Base-by-base conservation (phyloP, 2,113 vertebrate species). In the Oceanites oceanicus region DNA sequence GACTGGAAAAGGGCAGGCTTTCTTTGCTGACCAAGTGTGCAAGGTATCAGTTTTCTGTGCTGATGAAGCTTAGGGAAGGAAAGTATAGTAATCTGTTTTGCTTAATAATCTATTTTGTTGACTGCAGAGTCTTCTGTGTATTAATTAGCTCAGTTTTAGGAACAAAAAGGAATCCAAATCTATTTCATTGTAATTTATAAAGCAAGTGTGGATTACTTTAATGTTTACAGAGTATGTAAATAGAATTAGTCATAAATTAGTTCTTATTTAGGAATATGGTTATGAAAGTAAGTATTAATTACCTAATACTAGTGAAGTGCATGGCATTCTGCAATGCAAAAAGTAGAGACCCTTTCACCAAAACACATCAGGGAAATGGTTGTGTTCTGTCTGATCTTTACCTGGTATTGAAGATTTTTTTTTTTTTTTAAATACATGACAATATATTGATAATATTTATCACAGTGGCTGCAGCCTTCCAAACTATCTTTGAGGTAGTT, bases 21-120 rank as follows among this genome's bases (percentile, higher is more conserved):
- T 98, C 94, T 98, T 98, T 96, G 75, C 97, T 59, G 98, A 98
- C 63, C 97, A 96, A 27, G 84, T 98, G 83, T 98, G 98, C 97
- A 98, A 98, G 97, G 97, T 98, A 98, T 56, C 85, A 65, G 15
- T 32, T 75, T 77, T 91, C 45, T 70, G 8, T 85, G 86, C n/a
- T 32, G 90, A 52, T 1, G 27, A 78, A 77, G 13, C 36, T 74
- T n/a, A 25, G n/a, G 30, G 19, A 53, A 81, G 55, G 15, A 75
- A 80, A n/a, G 13, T 36, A 34, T 13, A 66, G 4, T 36, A 45
- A 45, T 45, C 44, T 45, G 7, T 45, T 45, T 45, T 45, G 44
- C 44, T 45, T 45, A 45, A 45, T 45, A 45, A 45, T 45, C 36
- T 83, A 0, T 38, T 61, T 91, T 86, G 18, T 11, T 66, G 36